These are phyloP conservation scores for Oligia latruncula DNA, from an alignment of 2,888 invertebrate species.

Conservation along the genomic window DNA sequence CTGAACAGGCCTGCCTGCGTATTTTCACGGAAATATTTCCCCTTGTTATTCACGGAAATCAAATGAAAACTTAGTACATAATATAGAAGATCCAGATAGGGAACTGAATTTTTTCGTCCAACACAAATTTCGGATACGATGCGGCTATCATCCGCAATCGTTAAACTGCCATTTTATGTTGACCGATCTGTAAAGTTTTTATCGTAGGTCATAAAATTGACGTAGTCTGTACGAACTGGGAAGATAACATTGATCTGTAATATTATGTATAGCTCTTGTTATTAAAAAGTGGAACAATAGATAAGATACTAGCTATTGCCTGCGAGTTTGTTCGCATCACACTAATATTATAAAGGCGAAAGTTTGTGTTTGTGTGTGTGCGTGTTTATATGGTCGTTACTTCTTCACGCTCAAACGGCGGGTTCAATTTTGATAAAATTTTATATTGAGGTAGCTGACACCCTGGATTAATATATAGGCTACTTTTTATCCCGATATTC, in stretches of 20 bases:
- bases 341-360: no score
- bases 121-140: conserved; percentile 42
- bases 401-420: no score
- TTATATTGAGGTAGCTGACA: no score
- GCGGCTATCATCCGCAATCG: conserved; percentile 58
- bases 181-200: conserved; percentile 67
- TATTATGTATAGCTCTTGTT: neutral
- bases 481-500: no score
- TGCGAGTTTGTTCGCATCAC: neutral
- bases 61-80: conserved; percentile 25
- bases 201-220: conserved; percentile 61
- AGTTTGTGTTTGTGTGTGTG: no score
- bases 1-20: neutral
- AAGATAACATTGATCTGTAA: conserved; percentile 27
- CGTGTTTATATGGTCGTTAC: no score
- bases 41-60: conserved; percentile 7
- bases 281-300: neutral
- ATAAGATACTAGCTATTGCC: neutral
- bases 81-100: conserved; percentile 6
- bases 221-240: conserved; percentile 12
- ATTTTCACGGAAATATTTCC: neutral
- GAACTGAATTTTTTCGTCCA: conserved; percentile 33
- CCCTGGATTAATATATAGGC: no score
- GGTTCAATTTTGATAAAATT: no score
- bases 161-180: conserved; percentile 65